phyloP scores from a whole-genome alignment of 1,140 invertebrate species.

The Heliconius nattereri region DNA sequence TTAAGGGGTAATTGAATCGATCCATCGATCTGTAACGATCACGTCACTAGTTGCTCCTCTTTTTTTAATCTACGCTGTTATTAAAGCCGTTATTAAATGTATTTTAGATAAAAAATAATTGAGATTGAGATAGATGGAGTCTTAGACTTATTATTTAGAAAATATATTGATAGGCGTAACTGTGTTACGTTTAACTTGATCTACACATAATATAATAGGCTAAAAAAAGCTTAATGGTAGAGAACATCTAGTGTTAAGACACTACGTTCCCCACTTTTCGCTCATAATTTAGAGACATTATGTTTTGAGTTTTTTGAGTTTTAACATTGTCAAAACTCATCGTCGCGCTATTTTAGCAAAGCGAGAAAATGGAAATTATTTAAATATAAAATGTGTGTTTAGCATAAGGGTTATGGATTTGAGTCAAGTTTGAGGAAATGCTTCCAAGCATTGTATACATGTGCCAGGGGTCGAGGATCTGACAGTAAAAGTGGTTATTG shows the following conservation, averaged over 20 bases:
- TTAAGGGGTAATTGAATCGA: constrained; percentile 70
- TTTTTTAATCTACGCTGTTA: constrained; percentile 24
- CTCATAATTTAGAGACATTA: background rate
- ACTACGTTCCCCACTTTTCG: too few relatives aligned
- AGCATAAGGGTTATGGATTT: too few relatives aligned
- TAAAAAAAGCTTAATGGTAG: too few relatives aligned
- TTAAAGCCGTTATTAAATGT: constrained; percentile 29
- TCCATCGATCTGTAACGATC: constrained; percentile 56
- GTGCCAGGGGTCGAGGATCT: too few relatives aligned
- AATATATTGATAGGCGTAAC: background rate
- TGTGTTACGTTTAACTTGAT: too few relatives aligned
- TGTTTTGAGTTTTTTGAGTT: too few relatives aligned
- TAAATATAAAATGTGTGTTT: background rate
- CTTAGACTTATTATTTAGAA: background rate
- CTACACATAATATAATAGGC: too few relatives aligned
- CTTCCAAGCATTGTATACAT: too few relatives aligned
- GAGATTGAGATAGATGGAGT: background rate
- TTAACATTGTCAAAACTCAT: background rate
- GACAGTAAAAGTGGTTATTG: too few relatives aligned
- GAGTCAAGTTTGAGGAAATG: too few relatives aligned
- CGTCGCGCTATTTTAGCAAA: background rate
- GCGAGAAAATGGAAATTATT: background rate
- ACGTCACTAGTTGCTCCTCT: constrained; percentile 33
- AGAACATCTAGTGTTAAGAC: too few relatives aligned
- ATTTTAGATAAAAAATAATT: constrained; percentile 11